Base-by-base conservation (phyloP, 1,140 invertebrate species). In the Drosophila pachea region DNA sequence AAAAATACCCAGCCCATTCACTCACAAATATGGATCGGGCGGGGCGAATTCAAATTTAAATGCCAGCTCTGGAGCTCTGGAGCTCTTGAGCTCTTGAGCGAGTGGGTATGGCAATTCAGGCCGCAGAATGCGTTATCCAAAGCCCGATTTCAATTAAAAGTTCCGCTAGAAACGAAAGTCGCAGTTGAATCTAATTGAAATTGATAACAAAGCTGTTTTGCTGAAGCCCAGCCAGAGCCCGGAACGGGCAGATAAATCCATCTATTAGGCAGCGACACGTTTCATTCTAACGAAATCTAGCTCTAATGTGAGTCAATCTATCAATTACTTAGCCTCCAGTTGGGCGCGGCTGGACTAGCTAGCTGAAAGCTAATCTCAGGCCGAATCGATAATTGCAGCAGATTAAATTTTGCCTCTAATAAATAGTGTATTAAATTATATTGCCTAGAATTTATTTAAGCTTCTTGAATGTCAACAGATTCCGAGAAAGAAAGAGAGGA, bases 131-230 rank as follows among this genome's bases (percentile, higher is more conserved):
- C 62, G 59, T 75, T 78, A 78, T 78, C 75, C 38, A 52, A 48
- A 11, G 35, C 16, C 48, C 38, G 32, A 50, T 50, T 63, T 74
- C 47, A 86, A 84, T 84, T 84, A 81, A 81, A 86, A 76, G 81
- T 84, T 84, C 76, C 81, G 79, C 81, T 68, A 75, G 64, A 56
- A 40, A 53, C 67, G 60, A 76, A 63, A 64, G 36, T 29, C 8
- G 48, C 48, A 64, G 43, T 68, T 56, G 33, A 33, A 59, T 62
- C 32, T 64, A 76, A 68, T 66, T 68, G 65, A 73, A 22, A 35
- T 35, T 12, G 33, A 29, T 66, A 73, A 65, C 38, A 69, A 22
- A 56, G 75, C 47, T 69, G 55, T 68, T 62, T 14, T 22, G 22
- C 40, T 12, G 31, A 36, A 47, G 14, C n/a, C 11, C 6, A 53